These are phyloP conservation scores for Poecilus cupreus DNA, from an alignment of 2,888 invertebrate species.

Conservation along the genomic window DNA sequence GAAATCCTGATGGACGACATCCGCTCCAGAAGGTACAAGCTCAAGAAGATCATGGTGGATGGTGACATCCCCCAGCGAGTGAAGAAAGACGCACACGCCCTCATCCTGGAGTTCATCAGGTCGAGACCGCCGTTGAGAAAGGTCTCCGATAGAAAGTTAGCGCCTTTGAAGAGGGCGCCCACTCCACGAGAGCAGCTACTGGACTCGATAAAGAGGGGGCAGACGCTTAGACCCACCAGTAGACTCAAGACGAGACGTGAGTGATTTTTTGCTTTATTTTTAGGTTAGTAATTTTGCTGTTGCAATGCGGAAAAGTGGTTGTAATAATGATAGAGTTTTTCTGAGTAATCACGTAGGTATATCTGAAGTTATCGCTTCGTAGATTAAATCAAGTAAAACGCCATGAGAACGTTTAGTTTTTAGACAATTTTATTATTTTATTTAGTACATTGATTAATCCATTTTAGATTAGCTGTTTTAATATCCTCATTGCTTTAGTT, in stretches of 20 bases:
- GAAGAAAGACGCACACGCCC: constrained; percentile 95
- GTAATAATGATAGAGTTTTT: too few relatives aligned
- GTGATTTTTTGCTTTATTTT: constrained; percentile 23
- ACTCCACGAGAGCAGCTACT: constrained; percentile 90
- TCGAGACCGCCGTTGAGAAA: constrained; percentile 95
- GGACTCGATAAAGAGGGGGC: constrained; percentile 88
- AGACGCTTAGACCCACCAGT: constrained; percentile 80
- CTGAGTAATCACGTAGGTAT: too few relatives aligned
- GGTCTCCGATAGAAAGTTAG: constrained; percentile 88
- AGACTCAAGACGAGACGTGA: constrained; percentile 72
- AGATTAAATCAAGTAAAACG: too few relatives aligned
- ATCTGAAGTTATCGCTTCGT: too few relatives aligned
- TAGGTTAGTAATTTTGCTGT: too few relatives aligned
- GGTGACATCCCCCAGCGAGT: constrained; percentile 88
- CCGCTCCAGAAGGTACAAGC: constrained; percentile 89
- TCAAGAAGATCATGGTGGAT: constrained; percentile 90
- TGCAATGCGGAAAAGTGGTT: too few relatives aligned
- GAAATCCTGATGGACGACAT: constrained; percentile 98
- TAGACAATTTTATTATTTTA: too few relatives aligned
- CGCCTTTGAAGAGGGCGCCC: constrained; percentile 82
- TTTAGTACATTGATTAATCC: too few relatives aligned
- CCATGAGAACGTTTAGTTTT: too few relatives aligned
- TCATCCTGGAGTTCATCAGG: constrained; percentile 97
- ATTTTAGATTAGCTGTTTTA: too few relatives aligned
- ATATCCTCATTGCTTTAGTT: too few relatives aligned